phyloP scores from a whole-genome alignment of 2,113 vertebrate species.

The Leptodactylus fuscus region DNA sequence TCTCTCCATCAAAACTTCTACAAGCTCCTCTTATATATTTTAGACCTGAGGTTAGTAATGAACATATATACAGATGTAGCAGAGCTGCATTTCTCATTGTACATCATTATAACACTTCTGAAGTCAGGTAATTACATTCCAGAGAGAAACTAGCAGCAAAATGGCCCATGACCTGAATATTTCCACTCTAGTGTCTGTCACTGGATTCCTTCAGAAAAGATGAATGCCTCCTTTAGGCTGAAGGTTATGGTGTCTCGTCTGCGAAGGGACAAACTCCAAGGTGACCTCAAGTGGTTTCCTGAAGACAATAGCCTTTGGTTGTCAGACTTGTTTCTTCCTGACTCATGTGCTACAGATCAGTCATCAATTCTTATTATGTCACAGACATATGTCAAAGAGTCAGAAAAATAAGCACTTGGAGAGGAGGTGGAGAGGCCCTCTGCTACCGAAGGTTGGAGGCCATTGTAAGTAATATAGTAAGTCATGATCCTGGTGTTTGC shows the following conservation, averaged over 20 bases:
- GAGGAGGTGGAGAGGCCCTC: not conserved
- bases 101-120: not conserved
- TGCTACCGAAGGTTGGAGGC: constrained; percentile 46
- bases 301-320: not conserved
- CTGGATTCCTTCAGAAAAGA: not conserved
- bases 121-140: not conserved
- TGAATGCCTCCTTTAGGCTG: not conserved
- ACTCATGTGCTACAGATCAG: not conserved
- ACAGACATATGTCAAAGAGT: constrained; percentile 50
- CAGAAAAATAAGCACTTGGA: too few relatives aligned
- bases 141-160: not conserved
- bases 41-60: not conserved
- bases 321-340: not conserved
- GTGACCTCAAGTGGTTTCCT: not conserved
- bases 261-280: not conserved
- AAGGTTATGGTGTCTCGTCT: not conserved
- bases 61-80: not conserved
- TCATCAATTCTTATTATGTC: constrained; percentile 50
- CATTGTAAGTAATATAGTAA: not conserved
- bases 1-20: too few relatives aligned
- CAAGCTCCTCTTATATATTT: too few relatives aligned
- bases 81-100: not conserved
- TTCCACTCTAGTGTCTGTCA: too few relatives aligned
- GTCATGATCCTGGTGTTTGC: constrained; percentile 43
- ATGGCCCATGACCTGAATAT: not conserved